A percentile compares a stretch with the other conserved stretches of the same genome.
phyloP scores from a whole-genome alignment of 2,888 invertebrate species.

The Apotomis betuletana region DNA sequence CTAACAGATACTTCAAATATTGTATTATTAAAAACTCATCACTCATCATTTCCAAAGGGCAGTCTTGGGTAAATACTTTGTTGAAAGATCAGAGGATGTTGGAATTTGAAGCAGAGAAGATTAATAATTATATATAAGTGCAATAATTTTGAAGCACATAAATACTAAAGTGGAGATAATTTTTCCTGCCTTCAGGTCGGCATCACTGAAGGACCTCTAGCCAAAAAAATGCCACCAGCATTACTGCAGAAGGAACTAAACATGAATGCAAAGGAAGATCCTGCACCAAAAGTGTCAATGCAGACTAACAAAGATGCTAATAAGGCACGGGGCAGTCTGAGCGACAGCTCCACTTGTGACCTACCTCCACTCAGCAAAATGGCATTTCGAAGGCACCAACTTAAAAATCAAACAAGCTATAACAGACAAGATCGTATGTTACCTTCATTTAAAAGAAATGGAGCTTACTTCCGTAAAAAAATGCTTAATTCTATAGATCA shows the following conservation, averaged over 20 bases:
- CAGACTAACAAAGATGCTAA: slow-evolving; percentile 57
- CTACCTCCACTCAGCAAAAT: slow-evolving; percentile 60
- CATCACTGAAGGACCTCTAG: slow-evolving; percentile 82
- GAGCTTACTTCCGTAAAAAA: slow-evolving; percentile 61
- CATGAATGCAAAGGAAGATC: slow-evolving; percentile 65
- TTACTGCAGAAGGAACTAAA: slow-evolving; percentile 73
- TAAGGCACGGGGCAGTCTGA: slow-evolving; percentile 67
- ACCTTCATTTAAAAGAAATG: slow-evolving; percentile 57
- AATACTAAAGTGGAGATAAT: slow-evolving; percentile 83
- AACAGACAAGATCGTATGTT: slow-evolving; percentile 56
- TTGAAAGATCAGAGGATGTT: slow-evolving; percentile 70
- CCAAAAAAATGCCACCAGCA: slow-evolving; percentile 78
- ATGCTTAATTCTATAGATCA: slow-evolving; percentile 65
- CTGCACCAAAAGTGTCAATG: slow-evolving; percentile 57
- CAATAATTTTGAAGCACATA: slow-evolving; percentile 78
- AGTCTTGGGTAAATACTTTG: slow-evolving; percentile 50
- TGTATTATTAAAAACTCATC: slow-evolving; percentile 28
- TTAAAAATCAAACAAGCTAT: slow-evolving; percentile 55
- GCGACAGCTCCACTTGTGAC: slow-evolving; percentile 74
- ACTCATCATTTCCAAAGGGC: slow-evolving; percentile 44
- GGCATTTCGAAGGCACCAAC: slow-evolving; percentile 62
- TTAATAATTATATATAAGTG: slow-evolving; percentile 66
- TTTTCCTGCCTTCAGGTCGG: slow-evolving; percentile 84
- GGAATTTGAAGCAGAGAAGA: slow-evolving; percentile 80
- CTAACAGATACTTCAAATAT: slow-evolving; percentile 22